Percentiles rank a stretch among this genome's conserved stretches.
Evolutionary conservation across 2,888 invertebrate genomes (phyloP).

Genomic region (Sesia apiformis): DNA sequence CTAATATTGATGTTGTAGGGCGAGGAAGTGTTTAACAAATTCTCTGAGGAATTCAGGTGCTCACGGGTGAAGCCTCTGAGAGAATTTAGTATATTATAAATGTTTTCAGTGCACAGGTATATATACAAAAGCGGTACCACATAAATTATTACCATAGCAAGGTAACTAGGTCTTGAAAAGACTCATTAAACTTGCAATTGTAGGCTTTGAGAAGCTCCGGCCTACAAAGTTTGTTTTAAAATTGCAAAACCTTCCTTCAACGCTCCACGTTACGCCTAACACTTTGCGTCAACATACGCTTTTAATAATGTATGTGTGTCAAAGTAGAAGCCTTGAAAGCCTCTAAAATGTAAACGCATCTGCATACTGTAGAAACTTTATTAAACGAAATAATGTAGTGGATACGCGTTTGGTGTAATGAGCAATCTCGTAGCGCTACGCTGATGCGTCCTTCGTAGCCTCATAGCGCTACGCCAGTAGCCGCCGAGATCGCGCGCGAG

Average conservation of each 20-base stretch:
- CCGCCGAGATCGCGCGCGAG: conserved; percentile 16
- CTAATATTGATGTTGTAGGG: no score
- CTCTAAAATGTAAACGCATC: conserved; percentile 29
- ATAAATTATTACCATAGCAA: no score
- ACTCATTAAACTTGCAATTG: no score
- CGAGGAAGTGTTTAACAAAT: no score
- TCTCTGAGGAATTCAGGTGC: no score
- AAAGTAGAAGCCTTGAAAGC: conserved; percentile 12
- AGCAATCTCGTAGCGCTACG: conserved; percentile 30
- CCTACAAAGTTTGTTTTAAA: not conserved
- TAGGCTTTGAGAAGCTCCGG: no score
- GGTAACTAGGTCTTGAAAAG: no score
- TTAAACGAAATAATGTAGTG: conserved; percentile 52
- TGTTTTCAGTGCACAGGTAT: no score
- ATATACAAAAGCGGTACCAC: no score
- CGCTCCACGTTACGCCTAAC: not conserved
- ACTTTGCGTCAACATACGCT: not conserved
- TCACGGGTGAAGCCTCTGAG: no score
- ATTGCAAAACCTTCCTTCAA: not conserved
- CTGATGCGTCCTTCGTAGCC: not conserved
- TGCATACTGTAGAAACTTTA: conserved; percentile 38
- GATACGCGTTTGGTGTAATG: conserved; percentile 14
- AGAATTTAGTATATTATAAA: no score
- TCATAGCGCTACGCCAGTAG: conserved; percentile 15
- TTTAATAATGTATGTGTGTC: not conserved